phyloP scores from a whole-genome alignment of 2,113 vertebrate genomes.

The Nibea albiflora region DNA sequence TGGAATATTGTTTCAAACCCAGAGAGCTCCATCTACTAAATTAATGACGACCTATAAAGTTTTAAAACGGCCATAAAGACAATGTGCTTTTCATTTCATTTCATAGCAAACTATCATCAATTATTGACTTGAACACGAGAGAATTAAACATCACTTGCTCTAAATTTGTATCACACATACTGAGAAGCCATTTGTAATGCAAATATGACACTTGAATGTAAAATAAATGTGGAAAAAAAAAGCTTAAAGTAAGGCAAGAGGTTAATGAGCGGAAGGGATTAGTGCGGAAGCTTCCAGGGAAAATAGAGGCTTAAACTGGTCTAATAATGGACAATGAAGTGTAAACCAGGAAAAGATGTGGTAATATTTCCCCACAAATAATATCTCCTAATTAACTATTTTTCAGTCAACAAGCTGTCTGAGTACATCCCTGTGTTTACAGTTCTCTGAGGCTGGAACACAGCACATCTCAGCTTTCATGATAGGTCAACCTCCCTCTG shows the following conservation, averaged over 20 bases:
- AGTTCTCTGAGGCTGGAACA: slow-evolving; percentile 49
- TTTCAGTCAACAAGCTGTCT: slow-evolving; percentile 52
- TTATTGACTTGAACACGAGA: neutral
- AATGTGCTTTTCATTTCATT: neutral
- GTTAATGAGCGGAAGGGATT: slow-evolving; percentile 52
- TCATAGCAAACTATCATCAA: neutral
- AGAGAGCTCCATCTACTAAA: neutral
- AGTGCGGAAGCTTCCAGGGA: slow-evolving; percentile 42
- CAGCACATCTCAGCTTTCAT: slow-evolving; percentile 60
- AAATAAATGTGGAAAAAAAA: neutral
- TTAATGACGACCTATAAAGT: slow-evolving; percentile 7
- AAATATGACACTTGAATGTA: neutral
- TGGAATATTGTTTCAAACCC: slow-evolving; percentile 17
- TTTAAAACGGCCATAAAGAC: neutral
- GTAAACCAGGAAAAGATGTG: slow-evolving; percentile 51
- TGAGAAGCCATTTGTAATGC: neutral
- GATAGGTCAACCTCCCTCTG: slow-evolving; percentile 56
- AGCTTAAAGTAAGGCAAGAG: slow-evolving; percentile 9
- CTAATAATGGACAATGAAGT: slow-evolving; percentile 32
- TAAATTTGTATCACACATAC: slow-evolving; percentile 1
- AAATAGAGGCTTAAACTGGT: slow-evolving; percentile 35
- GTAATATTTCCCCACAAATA: slow-evolving; percentile 37
- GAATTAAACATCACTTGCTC: neutral
- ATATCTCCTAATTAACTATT: slow-evolving; percentile 52
- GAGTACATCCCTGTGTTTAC: slow-evolving; percentile 53